Evolutionary conservation across 2,797 vertebrate genomes (phyloP).

Genomic region (Limosa lapponica): DNA sequence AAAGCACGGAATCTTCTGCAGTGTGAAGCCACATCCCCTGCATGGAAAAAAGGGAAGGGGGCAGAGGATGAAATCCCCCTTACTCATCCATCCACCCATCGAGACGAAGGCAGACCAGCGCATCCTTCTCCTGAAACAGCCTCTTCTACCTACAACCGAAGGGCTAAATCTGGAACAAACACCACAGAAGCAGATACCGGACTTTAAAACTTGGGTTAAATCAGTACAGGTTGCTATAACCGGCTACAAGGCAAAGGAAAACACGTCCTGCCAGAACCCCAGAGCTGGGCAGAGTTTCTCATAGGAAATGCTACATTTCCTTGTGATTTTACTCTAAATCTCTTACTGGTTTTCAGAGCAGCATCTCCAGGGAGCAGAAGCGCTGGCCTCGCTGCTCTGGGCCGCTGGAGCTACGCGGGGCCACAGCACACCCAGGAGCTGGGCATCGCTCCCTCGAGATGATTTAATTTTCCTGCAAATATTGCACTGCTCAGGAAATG

Average conservation of each 20-base stretch:
- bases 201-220: background rate
- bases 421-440: background rate
- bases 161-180: background rate
- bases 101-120: rapidly evolving
- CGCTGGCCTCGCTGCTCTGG: background rate
- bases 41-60: background rate
- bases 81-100: background rate
- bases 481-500: background rate
- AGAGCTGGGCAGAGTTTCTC: background rate
- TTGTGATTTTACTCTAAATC: background rate
- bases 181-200: background rate
- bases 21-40: background rate
- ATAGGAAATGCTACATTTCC: background rate
- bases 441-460: background rate
- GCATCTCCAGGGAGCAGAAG: background rate
- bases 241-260: background rate
- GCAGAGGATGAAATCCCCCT: background rate
- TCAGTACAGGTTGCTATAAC: background rate
- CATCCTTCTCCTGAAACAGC: background rate
- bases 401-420: background rate
- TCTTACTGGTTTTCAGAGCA: background rate
- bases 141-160: background rate
- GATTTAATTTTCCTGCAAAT: background rate
- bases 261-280: background rate
- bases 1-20: background rate